Evolutionary conservation across 2,888 invertebrate genomes (phyloP).

Genomic region (Sturmia bella): DNA sequence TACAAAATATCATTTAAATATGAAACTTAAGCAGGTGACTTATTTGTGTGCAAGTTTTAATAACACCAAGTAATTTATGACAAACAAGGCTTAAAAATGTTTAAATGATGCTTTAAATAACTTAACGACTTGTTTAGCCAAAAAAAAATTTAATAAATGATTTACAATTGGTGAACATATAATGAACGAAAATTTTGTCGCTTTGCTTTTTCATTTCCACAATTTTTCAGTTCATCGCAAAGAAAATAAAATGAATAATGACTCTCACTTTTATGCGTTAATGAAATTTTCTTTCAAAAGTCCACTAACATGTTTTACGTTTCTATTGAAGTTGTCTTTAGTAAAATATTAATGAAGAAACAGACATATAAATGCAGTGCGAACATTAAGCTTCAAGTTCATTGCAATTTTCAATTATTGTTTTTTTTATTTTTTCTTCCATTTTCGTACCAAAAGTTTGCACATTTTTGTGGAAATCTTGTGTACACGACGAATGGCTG

Average conservation of each 20-base stretch:
- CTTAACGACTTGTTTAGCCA: constrained; percentile 11
- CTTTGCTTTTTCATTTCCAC: constrained; percentile 2
- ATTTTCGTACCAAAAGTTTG: constrained; percentile 13
- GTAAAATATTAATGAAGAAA: neutral
- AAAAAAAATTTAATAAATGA: constrained; percentile 23
- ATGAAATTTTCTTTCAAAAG: constrained; percentile 19
- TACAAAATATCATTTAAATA: neutral
- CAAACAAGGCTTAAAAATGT: constrained; percentile 1
- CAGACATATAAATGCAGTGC: constrained; percentile 18
- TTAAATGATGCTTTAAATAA: constrained; percentile 25
- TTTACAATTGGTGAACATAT: constrained; percentile 12
- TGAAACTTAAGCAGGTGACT: neutral
- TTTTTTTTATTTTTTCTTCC: constrained; percentile 7
- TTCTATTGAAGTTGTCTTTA: constrained; percentile 11
- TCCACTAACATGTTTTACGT: constrained; percentile 42
- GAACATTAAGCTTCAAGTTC: constrained; percentile 47
- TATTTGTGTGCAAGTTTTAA: neutral
- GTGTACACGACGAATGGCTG: constrained; percentile 10
- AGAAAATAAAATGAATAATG: constrained; percentile 43
- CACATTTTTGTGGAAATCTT: neutral
- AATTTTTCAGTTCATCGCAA: constrained; percentile 15
- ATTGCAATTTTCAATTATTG: constrained; percentile 40
- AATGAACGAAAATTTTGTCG: constrained; percentile 10
- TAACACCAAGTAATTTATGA: constrained; percentile 5
- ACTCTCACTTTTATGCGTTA: constrained; percentile 51